Evolutionary conservation across 2,113 vertebrate species (phyloP), one percentile per base, ranked within the genome.

Genomic region (Seriola dumerili): DNA sequence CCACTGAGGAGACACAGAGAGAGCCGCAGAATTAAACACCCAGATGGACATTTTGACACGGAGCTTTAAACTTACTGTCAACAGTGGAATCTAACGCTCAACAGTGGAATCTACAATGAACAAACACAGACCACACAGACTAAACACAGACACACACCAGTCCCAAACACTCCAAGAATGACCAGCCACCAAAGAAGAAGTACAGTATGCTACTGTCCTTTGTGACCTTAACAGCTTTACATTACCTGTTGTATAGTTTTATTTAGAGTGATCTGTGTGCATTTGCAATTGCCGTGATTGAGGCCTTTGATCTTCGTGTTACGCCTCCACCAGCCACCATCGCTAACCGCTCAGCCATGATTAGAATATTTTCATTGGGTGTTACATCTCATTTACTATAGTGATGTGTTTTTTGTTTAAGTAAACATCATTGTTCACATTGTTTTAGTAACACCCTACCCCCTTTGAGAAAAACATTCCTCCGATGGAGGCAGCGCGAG

Each of bases 51-150:
- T 91, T 93, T 92, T 91, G 92, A 94, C 93, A 94, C 84, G 87
- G 83, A 85, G 89, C 93, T 94, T 92, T 93, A 93, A 93, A 93
- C 93, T 89, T 91, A 81, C 92, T 93, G 93, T 94, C 92, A 94
- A 93, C 93, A 94, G 92, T 94, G 93, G 93, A 94, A 94, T 94
- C 91, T 93, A 89, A 91, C 89, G 93, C 91, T 94, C 91, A 88
- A 90, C 91, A 88, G 91, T 91, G 92, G 91, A 93, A 92, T 94
- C 93, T 92, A 90, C 93, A 85, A 92, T 76, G 92, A 93, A 94
- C 93, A 93, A 94, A 94, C 92, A 91, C 89, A 92, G 92, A 90
- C 86, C 91, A 84, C 91, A 80, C 93, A 94, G 93, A 93, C 93
- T 94, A 94, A 94, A 94, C 93, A 94, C 89, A 93, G 92, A 93